These are phyloP conservation scores for Ommatoiulus sabulosus DNA, from an alignment of 2,888 invertebrate genomes.

Conservation along the genomic window DNA sequence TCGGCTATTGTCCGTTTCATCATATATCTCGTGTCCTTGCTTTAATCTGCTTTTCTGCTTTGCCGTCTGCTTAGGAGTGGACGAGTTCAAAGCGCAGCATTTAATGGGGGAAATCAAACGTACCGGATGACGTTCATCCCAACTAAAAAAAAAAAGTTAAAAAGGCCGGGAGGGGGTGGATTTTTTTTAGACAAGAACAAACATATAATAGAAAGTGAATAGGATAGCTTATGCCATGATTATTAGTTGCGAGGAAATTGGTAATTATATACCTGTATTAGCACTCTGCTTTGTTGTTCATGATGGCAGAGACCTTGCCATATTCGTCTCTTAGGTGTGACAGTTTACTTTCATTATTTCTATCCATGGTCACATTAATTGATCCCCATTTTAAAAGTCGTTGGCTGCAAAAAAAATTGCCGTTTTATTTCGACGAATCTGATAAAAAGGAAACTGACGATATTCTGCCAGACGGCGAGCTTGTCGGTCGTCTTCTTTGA, in stretches of 20 bases:
- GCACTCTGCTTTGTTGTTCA: too few species aligned
- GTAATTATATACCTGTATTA: too few species aligned
- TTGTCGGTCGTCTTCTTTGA: too few species aligned
- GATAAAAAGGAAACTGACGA: too few species aligned
- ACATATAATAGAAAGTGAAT: not conserved
- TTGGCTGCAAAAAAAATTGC: not conserved
- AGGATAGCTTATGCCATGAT: not conserved
- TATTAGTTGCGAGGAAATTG: not conserved
- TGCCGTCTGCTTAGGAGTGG: not conserved
- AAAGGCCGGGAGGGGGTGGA: not conserved
- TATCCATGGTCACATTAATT: not conserved
- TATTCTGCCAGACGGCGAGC: too few species aligned
- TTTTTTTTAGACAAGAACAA: not conserved
- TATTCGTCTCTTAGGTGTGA: not conserved
- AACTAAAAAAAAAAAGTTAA: not conserved
- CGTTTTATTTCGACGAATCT: too few species aligned
- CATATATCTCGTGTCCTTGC: not conserved
- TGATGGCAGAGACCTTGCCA: not conserved
- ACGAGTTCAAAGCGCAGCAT: not conserved
- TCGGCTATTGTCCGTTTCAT: not conserved
- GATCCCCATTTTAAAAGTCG: not conserved
- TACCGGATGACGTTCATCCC: not conserved
- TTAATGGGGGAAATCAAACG: not conserved
- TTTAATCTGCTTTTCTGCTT: not conserved
- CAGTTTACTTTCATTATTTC: slow-evolving; percentile 4